Base-by-base conservation (phyloP, 2,888 invertebrate species). In the Pseudanteris insignis region DNA sequence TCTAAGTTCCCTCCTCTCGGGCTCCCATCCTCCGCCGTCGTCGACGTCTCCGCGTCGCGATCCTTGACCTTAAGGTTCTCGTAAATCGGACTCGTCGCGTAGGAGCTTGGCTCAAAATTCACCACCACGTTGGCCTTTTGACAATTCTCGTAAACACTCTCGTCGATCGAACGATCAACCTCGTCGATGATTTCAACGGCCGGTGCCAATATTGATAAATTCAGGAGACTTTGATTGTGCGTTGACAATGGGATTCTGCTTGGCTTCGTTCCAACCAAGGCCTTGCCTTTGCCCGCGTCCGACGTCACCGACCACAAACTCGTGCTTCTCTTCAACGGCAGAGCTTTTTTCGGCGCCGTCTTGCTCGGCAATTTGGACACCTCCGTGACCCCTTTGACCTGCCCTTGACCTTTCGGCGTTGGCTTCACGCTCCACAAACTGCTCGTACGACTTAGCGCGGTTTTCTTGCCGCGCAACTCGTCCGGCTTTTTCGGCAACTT, bases 191-290 rank as follows among this genome's bases (percentile, higher is more conserved):
- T 64, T 0, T 51, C 37, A 5, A 44, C 14, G 1, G 26, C 21
- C 0, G 75, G 75, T 30, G 64, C 62, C n/a, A 50, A 12, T 12
- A 71, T 21, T 21, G 21, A 70, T 72, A 79, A 76, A 76, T 79
- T 78, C 69, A 72, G 73, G 69, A 79, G 74, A 77, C 79, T 78
- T 47, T 73, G 72, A 24, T 77, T 78, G 25, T 76, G 76, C 2
- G 78, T 73, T 8, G 76, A 67, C 18, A 79, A 67, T 1, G 79
- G 79, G 11, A 79, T 79, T 36, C 69, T 70, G 53, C 79, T 79
- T 2, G 79, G 79, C 50, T 70, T 70, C 10, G 43, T 33, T 7
- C 67, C 67, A 7, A 69, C 61, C n/a, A n/a, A n/a, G n/a, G n/a
- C n/a, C 38, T 64, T 73, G 9, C 67, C 64, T 24, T 70, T 67